A percentile compares a stretch with the other conserved stretches of the same genome.
Conservation (phyloP, 2,113 vertebrate genomes). For the Chelonoidis abingdonii region DNA sequence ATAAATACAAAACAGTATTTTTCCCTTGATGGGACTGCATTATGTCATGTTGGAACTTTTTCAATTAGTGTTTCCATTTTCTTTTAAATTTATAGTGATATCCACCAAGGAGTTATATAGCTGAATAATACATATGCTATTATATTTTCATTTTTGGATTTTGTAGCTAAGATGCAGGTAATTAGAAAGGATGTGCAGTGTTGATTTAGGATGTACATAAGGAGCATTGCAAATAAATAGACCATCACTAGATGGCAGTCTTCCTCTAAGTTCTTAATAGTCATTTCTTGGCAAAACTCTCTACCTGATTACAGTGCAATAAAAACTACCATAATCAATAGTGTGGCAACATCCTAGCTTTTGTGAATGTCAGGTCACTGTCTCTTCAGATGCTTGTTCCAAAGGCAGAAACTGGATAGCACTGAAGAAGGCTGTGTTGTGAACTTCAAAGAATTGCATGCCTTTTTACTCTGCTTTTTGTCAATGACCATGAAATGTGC, state of each 20-base stretch:
- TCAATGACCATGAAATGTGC: rapidly evolving
- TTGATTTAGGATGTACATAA: rapidly evolving
- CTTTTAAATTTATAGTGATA: not conserved
- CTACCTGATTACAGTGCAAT: not conserved
- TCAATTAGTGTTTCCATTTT: not conserved
- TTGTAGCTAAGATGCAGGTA: rapidly evolving
- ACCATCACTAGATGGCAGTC: conserved; percentile 79
- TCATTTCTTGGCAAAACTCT: not conserved
- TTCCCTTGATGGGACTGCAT: not conserved
- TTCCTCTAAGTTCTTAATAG: not conserved
- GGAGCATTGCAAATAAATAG: not conserved
- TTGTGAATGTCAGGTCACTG: not conserved
- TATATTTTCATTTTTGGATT: rapidly evolving
- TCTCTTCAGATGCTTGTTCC: not conserved
- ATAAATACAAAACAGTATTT: not conserved
- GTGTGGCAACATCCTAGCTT: not conserved
- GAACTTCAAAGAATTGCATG: not conserved
- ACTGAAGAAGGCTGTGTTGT: not conserved
- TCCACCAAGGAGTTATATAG: not conserved
- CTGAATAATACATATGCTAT: rapidly evolving
- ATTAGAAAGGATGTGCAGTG: rapidly evolving
- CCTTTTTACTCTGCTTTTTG: rapidly evolving
- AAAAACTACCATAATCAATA: not conserved
- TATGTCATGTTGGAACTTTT: not conserved
- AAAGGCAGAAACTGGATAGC: not conserved